These are phyloP conservation scores for Apoda limacodes DNA, from an alignment of 2,888 invertebrate species.

Conservation along the genomic window DNA sequence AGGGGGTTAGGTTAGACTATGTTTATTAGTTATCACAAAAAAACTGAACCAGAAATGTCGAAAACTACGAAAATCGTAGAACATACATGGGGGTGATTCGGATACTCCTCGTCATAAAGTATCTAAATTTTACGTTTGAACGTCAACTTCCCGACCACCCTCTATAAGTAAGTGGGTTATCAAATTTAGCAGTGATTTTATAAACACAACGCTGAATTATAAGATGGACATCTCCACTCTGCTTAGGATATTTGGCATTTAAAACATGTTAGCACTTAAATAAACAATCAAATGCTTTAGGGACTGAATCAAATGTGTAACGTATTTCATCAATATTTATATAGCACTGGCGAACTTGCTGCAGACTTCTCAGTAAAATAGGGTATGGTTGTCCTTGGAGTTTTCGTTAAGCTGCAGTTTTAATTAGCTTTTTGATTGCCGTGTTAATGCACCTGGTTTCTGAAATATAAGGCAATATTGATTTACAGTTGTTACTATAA, in stretches of 20 bases:
- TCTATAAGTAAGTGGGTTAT: background rate
- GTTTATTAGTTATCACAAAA: no score
- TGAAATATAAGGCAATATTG: background rate
- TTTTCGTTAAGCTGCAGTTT: background rate
- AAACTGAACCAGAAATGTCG: no score
- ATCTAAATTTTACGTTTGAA: no score
- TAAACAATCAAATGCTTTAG: background rate
- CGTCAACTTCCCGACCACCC: no score
- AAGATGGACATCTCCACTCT: background rate
- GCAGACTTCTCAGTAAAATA: background rate
- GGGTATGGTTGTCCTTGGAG: background rate
- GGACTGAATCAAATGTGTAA: background rate
- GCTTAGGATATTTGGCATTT: constrained; percentile 2
- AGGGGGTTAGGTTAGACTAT: no score
- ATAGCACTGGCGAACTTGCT: background rate
- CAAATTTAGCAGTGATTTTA: constrained; percentile 2
- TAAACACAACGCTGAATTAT: constrained; percentile 2
- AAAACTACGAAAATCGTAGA: no score
- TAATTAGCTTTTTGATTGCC: background rate
- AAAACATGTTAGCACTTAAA: constrained; percentile 2
- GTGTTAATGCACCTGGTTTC: background rate
- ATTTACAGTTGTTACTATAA: no score
- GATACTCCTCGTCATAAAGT: no score
- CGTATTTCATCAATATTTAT: background rate
- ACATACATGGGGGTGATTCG: no score